Evolutionary conservation across 1,140 invertebrate genomes (phyloP).

Genomic region (Brachionus asplanchnoidis): DNA sequence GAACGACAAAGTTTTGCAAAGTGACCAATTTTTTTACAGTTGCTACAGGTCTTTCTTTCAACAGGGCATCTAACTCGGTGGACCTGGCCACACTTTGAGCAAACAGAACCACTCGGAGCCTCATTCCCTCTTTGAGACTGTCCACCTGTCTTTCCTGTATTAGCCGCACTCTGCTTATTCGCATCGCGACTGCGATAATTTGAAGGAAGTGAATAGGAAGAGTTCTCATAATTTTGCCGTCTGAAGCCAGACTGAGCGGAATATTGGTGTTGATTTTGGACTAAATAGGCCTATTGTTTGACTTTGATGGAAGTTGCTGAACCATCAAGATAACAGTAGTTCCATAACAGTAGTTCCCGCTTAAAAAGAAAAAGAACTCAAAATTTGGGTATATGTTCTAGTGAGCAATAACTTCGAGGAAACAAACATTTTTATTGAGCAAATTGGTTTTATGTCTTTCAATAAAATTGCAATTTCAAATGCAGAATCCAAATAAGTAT

Average conservation of each 20-base stretch:
- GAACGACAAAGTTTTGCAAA: neutral
- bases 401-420: no score
- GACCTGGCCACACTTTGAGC: neutral
- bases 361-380: no score
- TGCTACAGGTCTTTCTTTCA: neutral
- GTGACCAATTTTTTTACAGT: neutral
- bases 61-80: neutral
- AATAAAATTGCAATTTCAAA: no score
- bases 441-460: no score
- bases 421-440: no score
- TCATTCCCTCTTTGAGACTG: neutral
- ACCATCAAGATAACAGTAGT: neutral
- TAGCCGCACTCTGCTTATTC: neutral
- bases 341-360: no score
- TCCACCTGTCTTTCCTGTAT: neutral
- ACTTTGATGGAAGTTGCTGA: neutral
- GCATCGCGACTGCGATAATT: neutral
- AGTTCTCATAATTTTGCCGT: neutral
- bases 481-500: no score
- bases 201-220: neutral
- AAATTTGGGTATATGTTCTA: no score
- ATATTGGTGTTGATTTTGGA: neutral
- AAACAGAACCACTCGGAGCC: neutral
- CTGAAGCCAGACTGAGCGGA: neutral
- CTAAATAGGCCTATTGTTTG: neutral